These are phyloP conservation scores for Chaetura pelagica DNA, from an alignment of 2,113 vertebrate genomes.

Conservation along the genomic window DNA sequence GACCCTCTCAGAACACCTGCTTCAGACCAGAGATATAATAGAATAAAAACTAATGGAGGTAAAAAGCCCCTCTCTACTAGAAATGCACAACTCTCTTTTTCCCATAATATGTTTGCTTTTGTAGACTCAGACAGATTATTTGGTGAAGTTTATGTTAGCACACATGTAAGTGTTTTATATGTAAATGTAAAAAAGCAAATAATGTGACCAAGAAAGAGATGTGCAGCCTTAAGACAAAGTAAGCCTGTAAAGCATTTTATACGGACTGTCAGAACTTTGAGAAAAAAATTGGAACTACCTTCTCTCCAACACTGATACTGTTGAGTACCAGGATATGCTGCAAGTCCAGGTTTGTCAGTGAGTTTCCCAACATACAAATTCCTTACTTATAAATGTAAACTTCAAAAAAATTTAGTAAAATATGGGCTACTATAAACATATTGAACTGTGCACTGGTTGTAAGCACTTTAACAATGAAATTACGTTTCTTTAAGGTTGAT, in stretches of 20 bases:
- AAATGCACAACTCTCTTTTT: neutral
- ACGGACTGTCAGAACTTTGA: neutral
- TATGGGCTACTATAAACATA: neutral
- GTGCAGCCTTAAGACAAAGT: neutral
- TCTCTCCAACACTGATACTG: neutral
- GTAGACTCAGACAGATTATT: neutral
- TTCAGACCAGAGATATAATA: neutral
- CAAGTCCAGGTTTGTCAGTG: neutral
- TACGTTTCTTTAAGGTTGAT: neutral
- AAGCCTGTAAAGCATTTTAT: neutral
- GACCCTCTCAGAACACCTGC: neutral
- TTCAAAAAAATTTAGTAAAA: neutral
- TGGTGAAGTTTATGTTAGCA: neutral
- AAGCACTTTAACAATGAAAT: neutral
- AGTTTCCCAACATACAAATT: neutral
- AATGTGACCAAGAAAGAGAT: neutral
- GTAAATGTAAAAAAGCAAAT: neutral
- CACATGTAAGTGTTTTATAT: neutral
- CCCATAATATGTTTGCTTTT: neutral
- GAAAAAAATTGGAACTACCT: neutral
- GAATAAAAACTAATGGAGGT: neutral
- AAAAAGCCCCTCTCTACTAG: neutral
- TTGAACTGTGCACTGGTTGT: neutral
- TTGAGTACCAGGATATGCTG: neutral
- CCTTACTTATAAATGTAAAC: neutral